Base-by-base conservation (phyloP, 2,888 invertebrate species). In the Galeruca laticollis region DNA sequence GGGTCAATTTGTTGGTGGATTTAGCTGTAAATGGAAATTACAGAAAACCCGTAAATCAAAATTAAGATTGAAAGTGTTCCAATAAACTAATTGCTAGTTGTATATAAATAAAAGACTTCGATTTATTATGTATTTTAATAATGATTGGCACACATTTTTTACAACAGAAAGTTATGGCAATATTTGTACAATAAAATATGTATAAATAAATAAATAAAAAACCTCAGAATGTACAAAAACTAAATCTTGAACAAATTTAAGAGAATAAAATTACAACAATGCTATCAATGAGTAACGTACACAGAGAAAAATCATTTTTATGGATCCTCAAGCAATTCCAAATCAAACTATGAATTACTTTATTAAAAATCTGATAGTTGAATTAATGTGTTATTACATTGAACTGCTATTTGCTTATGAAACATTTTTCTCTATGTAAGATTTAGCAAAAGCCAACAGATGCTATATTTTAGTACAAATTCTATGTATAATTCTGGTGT, bases 131-230 rank as follows among this genome's bases (percentile, higher is more conserved):
- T 73, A 74, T 84, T 84, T 81, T 83, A 84, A 84, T 84, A 83
- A 85, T 84, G 82, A 84, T 85, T 84, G 85, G 85, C 84, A 85
- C 85, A 84, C 84, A 85, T 85, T 84, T 83, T 83, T 84, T 84
- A 82, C 71, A 76, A 75, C 73, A 75, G 73, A 75, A 81, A 80
- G 80, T 82, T 82, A 81, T 82, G 83, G 82, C 83, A 81, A 83
- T 82, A 80, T 83, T 81, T 83, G 83, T 82, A 83, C 82, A 83
- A 79, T 81, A 79, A 80, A 77, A 81, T 75, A 77, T 76, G 73
- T 69, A 68, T 77, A 80, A 80, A 80, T 79, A 79, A 78, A 80
- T 80, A 80, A 64, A 64, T 52, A 62, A 62, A 73, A 79, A 81
- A 77, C 76, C 71, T 78, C 76, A 77, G 73, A 79, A 80, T 80